These are phyloP conservation scores for Abscondita cerata DNA, from an alignment of 2,888 invertebrate genomes.

Conservation along the genomic window DNA sequence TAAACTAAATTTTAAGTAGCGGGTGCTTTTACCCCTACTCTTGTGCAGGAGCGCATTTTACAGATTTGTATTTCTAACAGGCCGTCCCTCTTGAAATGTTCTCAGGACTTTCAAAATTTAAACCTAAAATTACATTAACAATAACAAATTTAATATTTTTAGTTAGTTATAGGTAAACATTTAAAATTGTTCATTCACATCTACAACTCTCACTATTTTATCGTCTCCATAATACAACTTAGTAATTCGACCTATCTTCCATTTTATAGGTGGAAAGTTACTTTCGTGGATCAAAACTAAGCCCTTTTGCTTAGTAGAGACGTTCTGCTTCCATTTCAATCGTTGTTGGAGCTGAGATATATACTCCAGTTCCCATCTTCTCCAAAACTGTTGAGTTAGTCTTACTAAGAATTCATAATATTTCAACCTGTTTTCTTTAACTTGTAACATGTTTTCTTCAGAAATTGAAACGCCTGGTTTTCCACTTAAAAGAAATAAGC, in stretches of 20 bases:
- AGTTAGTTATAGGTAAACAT: no score
- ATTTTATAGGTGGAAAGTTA: neutral
- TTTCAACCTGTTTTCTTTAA: neutral
- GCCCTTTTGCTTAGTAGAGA: neutral
- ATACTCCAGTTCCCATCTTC: no score
- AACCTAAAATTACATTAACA: no score
- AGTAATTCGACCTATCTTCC: neutral
- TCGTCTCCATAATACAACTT: neutral
- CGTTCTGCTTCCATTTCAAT: neutral
- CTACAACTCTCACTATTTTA: neutral
- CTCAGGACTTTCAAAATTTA: no score
- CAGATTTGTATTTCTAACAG: no score
- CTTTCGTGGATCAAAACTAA: neutral
- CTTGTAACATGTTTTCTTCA: neutral
- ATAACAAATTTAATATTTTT: no score
- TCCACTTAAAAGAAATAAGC: no score
- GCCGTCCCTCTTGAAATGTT: no score
- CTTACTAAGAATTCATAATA: neutral
- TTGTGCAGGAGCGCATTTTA: no score
- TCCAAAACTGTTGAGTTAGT: neutral
- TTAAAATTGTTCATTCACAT: neutral
- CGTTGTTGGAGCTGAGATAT: neutral
- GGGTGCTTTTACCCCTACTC: no score
- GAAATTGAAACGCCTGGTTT: neutral
- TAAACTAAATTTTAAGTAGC: no score